These are phyloP conservation scores for Psittacula echo DNA, from an alignment of 2,797 vertebrate genomes.

Conservation along the genomic window DNA sequence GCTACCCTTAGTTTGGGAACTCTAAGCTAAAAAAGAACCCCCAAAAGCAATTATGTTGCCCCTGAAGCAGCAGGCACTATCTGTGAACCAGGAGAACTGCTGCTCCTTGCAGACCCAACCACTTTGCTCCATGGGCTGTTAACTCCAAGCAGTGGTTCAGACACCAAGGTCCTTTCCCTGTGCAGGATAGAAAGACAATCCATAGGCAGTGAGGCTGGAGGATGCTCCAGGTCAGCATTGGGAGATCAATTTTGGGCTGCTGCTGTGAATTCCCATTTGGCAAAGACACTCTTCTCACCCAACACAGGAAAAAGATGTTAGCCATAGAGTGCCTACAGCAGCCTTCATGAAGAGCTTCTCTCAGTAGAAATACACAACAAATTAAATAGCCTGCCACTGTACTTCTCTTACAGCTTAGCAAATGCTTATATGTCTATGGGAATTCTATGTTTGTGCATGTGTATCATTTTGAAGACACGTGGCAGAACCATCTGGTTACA, in stretches of 20 bases:
- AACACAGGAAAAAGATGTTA: not conserved
- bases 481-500: not conserved
- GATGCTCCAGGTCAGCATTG: not conserved
- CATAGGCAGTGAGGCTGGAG: not conserved
- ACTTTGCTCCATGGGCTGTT: not conserved
- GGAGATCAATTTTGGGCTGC: rapidly evolving
- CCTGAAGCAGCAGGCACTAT: not conserved
- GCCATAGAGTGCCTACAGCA: not conserved
- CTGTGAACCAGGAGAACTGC: not conserved
- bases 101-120: not conserved
- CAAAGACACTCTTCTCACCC: not conserved
- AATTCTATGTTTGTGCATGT: rapidly evolving
- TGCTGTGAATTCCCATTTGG: not conserved
- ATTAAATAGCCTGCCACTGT: not conserved
- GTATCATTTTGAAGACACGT: not conserved
- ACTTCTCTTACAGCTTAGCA: not conserved
- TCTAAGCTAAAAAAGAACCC: not conserved
- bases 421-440: not conserved
- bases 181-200: not conserved
- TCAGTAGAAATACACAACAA: not conserved
- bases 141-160: not conserved
- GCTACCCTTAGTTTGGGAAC: not conserved
- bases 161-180: not conserved
- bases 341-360: not conserved
- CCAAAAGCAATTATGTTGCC: not conserved